Evolutionary conservation across 2,113 vertebrate genomes (phyloP), one percentile per base, ranked within the genome.

Genomic region (Motacilla tschutschensis): DNA sequence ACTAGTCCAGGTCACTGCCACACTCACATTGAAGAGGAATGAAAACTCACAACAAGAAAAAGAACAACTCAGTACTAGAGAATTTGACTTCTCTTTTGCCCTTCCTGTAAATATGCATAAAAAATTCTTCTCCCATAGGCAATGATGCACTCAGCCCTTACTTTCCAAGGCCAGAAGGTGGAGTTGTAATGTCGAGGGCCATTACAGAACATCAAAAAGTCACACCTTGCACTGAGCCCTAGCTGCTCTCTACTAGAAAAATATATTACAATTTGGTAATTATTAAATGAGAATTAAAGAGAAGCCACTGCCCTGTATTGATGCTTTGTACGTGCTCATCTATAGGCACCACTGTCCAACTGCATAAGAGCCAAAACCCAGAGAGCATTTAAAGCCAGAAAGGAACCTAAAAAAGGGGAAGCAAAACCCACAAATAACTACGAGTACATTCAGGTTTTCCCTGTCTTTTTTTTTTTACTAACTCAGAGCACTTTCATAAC

Each of bases 91-190:
- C 19, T 67, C 54, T 58, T 81, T 48, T 73, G 17, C 22, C 31
- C 38, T 62, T 55, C 7, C 19, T 53, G 20, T 44, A 29, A 33
- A 12, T 3, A 12, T 24, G 64, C 6, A 63, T 19, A 7, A 60
- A 54, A 24, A 17, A 4, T 24, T 26, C 13, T 33, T 72, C 14
- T 55, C 33, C 36, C 33, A 33, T 5, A 69, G 28, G 40, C 17
- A 46, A 46, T 2, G 12, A 36, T 18, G 40, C 3, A 82, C 17
- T 25, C 47, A 83, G 64, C 15, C 36, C 73, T 4, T 72, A 7
- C 69, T 85, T 78, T 29, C 20, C 25, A 48, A 69, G 77, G 70
- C 85, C 87, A 94, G 89, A 80, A 90, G 79, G 28, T 84, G 67
- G 86, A 90, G 93, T 82, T 65, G 20, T n/a, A 35, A 54, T 6